Percentiles rank a stretch among this genome's conserved stretches.
Evolutionary conservation across 2,797 vertebrate species (phyloP).

Genomic region (Thaleichthys pacificus): DNA sequence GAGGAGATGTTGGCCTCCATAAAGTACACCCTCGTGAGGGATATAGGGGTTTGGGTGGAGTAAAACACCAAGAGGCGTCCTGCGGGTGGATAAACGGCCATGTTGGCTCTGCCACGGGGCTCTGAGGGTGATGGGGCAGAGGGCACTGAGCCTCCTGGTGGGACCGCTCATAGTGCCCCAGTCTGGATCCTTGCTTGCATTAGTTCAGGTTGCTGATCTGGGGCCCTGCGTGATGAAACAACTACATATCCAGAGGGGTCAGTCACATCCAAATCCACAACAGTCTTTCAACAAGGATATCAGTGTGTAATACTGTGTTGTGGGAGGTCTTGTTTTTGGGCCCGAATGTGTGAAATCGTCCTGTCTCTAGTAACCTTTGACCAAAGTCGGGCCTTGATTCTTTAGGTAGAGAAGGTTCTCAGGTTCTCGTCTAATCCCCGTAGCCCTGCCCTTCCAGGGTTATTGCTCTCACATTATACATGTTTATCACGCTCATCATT

Average conservation of each 20-base stretch:
- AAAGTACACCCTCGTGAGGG: slow-evolving; percentile 23
- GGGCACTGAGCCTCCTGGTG: slow-evolving; percentile 48
- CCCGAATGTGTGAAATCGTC: slow-evolving; percentile 16
- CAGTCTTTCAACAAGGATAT: slow-evolving; percentile 35
- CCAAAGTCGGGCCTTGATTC: not conserved
- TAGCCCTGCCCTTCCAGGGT: slow-evolving; percentile 24
- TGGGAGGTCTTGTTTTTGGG: slow-evolving; percentile 27
- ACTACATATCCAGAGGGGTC: slow-evolving; percentile 32
- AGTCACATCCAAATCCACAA: slow-evolving; percentile 35
- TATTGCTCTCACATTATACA: slow-evolving; percentile 46
- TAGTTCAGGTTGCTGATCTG: slow-evolving; percentile 62
- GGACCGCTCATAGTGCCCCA: slow-evolving; percentile 38
- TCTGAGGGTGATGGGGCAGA: slow-evolving; percentile 46
- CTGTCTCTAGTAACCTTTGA: not conserved
- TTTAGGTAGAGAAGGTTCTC: slow-evolving; percentile 36
- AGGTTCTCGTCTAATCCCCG: slow-evolving; percentile 35
- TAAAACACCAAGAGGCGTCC: slow-evolving; percentile 40
- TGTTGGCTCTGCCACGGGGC: slow-evolving; percentile 24
- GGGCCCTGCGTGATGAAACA: slow-evolving; percentile 33
- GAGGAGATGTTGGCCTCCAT: slow-evolving; percentile 29
- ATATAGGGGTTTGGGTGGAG: not conserved
- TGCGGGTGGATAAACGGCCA: slow-evolving; percentile 45
- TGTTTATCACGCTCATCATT: slow-evolving; percentile 47
- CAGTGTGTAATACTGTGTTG: not conserved
- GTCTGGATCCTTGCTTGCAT: slow-evolving; percentile 66